Conservation (phyloP, 2,888 invertebrate genomes). For the Acleris cristana region DNA sequence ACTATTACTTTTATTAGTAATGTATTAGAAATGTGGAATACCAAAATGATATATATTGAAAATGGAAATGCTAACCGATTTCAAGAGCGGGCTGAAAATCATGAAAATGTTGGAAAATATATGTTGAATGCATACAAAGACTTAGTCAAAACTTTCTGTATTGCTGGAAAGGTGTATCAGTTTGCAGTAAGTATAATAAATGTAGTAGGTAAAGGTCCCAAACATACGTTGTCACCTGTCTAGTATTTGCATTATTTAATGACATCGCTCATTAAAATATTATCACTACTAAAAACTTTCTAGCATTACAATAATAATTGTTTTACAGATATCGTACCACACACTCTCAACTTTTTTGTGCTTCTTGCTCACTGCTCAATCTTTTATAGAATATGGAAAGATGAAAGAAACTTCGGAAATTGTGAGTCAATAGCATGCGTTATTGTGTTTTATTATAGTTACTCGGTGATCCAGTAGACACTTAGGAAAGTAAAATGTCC, state of each 20-base stretch:
- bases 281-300: too few species aligned
- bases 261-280: too few species aligned
- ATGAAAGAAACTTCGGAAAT: background rate
- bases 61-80: background rate
- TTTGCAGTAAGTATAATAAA: conserved; percentile 5
- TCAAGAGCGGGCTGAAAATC: background rate
- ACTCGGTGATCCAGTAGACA: too few species aligned
- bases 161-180: background rate
- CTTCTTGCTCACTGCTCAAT: background rate
- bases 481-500: too few species aligned
- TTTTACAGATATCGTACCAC: background rate
- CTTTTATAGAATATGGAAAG: background rate
- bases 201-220: too few species aligned
- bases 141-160: background rate
- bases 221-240: too few species aligned
- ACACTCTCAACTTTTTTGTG: background rate
- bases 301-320: too few species aligned
- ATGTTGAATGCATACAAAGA: conserved; percentile 1
- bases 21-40: background rate
- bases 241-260: too few species aligned
- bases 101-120: background rate
- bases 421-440: background rate
- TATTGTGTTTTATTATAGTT: too few species aligned
- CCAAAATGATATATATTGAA: background rate
- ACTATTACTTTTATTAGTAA: conserved; percentile 1